A percentile compares a stretch with the other conserved stretches of the same genome.
phyloP scores from a whole-genome alignment of 2,797 vertebrate species.

The Apogon hyalosoma region DNA sequence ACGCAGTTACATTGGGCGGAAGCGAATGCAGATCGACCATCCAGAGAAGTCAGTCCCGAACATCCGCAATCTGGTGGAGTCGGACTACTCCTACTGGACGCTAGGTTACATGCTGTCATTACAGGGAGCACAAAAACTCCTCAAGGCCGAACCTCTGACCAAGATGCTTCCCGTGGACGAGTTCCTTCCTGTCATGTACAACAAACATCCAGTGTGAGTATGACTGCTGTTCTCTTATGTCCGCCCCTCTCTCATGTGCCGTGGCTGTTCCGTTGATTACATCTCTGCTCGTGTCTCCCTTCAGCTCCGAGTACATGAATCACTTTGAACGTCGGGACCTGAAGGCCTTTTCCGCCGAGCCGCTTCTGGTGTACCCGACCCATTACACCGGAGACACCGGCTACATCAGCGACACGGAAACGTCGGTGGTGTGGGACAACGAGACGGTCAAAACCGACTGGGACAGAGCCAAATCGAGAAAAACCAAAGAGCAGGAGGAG shows the following conservation, averaged over 20 bases:
- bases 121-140: conserved; percentile 90
- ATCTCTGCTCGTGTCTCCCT: conserved; percentile 10
- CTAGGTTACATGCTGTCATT: conserved; percentile 91
- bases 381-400: conserved; percentile 91
- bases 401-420: conserved; percentile 93
- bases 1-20: conserved; percentile 90
- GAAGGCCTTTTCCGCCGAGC: conserved; percentile 89
- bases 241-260: background rate
- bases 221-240: background rate
- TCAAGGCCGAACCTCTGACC: conserved; percentile 84
- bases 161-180: conserved; percentile 93
- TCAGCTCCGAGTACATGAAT: conserved; percentile 84
- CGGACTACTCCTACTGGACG: conserved; percentile 95
- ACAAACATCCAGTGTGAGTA: conserved; percentile 93
- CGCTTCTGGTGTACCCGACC: conserved; percentile 89
- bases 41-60: conserved; percentile 88
- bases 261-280: conserved; percentile 11
- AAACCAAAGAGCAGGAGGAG: conserved; percentile 87
- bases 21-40: conserved; percentile 93
- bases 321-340: conserved; percentile 86
- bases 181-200: conserved; percentile 93
- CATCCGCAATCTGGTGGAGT: conserved; percentile 90
- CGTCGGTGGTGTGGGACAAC: conserved; percentile 91
- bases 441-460: conserved; percentile 87
- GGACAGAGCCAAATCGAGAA: conserved; percentile 89